These are phyloP conservation scores for Psylliodes chrysocephalus DNA, from an alignment of 2,888 invertebrate genomes.

Conservation along the genomic window DNA sequence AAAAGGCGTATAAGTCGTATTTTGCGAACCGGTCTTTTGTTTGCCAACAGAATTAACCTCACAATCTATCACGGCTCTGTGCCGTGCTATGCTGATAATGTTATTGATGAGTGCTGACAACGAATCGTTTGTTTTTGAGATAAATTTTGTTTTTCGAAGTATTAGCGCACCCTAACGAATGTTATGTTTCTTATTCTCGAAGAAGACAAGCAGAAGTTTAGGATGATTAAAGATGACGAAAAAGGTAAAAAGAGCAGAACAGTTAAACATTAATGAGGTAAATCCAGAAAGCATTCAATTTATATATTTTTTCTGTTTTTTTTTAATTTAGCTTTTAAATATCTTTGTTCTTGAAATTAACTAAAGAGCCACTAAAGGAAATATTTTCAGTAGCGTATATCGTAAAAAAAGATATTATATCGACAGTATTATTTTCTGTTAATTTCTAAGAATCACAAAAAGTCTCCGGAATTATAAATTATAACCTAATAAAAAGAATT, in stretches of 20 bases:
- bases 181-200: neutral
- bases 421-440: no score
- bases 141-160: constrained; percentile 15
- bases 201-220: neutral
- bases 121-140: constrained; percentile 18
- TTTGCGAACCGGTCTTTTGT: constrained; percentile 29
- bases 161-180: neutral
- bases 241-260: neutral
- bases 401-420: no score
- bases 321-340: no score
- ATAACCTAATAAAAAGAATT: no score
- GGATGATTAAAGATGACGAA: neutral
- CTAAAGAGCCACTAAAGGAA: no score
- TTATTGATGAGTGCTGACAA: constrained; percentile 22
- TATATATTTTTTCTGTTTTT: no score
- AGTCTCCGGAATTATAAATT: no score
- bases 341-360: no score
- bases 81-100: constrained; percentile 23
- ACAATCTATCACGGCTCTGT: constrained; percentile 36
- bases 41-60: constrained; percentile 36
- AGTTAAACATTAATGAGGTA: no score
- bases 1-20: constrained; percentile 34
- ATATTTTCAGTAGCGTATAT: no score
- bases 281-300: no score
- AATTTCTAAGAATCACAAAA: no score